Evolutionary conservation across 2,888 invertebrate genomes (phyloP), one percentile per base, ranked within the genome.

Genomic region (Dicroscelio sp.): DNA sequence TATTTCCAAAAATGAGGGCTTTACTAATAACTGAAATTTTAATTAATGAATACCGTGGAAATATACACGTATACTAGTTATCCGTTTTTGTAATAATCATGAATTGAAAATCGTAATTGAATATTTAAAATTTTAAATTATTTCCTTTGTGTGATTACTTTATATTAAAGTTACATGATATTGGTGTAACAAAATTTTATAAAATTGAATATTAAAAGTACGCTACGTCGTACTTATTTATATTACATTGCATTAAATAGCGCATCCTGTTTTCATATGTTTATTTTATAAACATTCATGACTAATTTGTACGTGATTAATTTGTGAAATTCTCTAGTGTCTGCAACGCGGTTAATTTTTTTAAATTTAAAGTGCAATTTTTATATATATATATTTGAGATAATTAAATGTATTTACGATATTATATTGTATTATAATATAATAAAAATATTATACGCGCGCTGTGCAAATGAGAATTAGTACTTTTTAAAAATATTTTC

Each of bases 1-100:
- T 79, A 76, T 79, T 48, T n/a, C 78, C 25, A 75, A 84, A 38
- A 79, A 33, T 71, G 60, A 48, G 67, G 48, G 52, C 65, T 65
- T 76, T 63, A 58, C 14, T 69, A 60, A 76, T 86, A 79, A 71
- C 60, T 71, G 60, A 71, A 78, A 71, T n/a, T 17, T 69, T 80
- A 67, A 87, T 80, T 80, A 80, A 87, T 69, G 80, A 80, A 86
- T 73, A 43, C 12, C 33, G 58, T 30, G 33, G 60, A 78, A 71
- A 78, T 48, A 38, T 78, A 43, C 25, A 23, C n/a, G 4, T 55
- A 25, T 55, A 75, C 35, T 84, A 75, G 65, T 63, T 52, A 35
- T 14, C 52, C 23, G 55, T 52, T 84, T 71, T 75, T 55, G 63
- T 35, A 35, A 60, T 83, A 73, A 83, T 71, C 52, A 55, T n/a